A percentile compares a stretch with the other conserved stretches of the same genome.
These are phyloP conservation scores for Palythoa caribaeorum DNA, from an alignment of 92 coral and sea anemone genomes.

Conservation along the genomic window DNA sequence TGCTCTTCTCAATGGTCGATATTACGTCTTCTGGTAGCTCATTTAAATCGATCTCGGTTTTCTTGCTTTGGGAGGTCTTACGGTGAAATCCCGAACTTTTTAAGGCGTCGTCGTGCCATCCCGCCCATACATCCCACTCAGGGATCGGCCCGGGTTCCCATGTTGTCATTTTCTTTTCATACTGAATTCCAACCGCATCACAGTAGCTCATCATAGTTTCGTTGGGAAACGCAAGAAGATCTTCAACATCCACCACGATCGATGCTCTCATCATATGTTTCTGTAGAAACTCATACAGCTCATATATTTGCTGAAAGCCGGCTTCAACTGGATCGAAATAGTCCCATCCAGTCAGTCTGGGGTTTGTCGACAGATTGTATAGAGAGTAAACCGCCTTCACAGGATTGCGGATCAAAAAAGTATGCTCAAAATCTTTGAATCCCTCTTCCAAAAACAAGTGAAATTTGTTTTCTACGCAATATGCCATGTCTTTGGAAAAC, in stretches of 20 bases:
- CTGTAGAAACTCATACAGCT: constrained; percentile 79
- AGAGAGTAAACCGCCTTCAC: constrained; percentile 83
- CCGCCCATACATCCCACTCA: constrained; percentile 93
- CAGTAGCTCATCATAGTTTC: constrained; percentile 89
- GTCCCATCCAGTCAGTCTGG: constrained; percentile 97
- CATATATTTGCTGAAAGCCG: constrained; percentile 92
- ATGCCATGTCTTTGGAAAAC: constrained; percentile 97
- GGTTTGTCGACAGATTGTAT: constrained; percentile 86
- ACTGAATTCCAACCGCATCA: constrained; percentile 82
- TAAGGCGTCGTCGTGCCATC: constrained; percentile 94
- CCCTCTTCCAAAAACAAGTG: constrained; percentile 82
- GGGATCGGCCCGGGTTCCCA: constrained; percentile 95
- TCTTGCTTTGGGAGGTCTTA: constrained; percentile 1
- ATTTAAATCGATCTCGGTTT: constrained; percentile 17
- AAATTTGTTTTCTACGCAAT: constrained; percentile 81
- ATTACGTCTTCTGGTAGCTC: constrained; percentile 67
- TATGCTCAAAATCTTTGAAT: constrained; percentile 81
- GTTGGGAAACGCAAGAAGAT: constrained; percentile 83
- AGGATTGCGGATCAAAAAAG: constrained; percentile 92
- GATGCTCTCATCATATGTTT: constrained; percentile 72
- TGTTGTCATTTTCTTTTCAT: constrained; percentile 87
- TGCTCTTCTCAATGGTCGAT: constrained; percentile 59
- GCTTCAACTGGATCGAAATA: constrained; percentile 90
- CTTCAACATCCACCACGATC: constrained; percentile 96
- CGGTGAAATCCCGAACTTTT: constrained; percentile 84